Evolutionary conservation across 2,888 invertebrate genomes (phyloP), one percentile per base, ranked within the genome.

Genomic region (Micropterix aruncella): DNA sequence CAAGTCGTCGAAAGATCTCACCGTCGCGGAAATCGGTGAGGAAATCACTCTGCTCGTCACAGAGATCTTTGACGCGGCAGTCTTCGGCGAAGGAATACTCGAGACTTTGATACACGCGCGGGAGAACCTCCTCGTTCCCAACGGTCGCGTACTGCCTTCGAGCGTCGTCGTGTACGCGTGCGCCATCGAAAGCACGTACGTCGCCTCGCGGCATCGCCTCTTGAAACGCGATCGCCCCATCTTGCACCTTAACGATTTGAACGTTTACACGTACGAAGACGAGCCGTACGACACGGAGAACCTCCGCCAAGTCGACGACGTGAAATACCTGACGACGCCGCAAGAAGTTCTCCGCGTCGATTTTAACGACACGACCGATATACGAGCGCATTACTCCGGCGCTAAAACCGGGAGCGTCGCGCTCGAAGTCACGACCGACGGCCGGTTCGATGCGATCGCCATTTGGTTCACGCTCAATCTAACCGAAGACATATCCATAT

Each of bases 31-130:
- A 56, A 61, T 80, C 42, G 70, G 71, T 43, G 64, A 73, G 18
- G 75, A 63, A 54, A 71, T 74, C 16, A 73, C 78, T 44, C 58
- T 87, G 39, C 60, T 88, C 43, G 71, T 88, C 1, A 85, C 84
- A 2, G 88, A 90, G 63, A 77, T 80, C 49, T 82, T 89, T 65
- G 89, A 89, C 66, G 79, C 82, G 41, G 87, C 81, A 0, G 57
- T 88, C 18, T 80, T 89, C 60, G 88, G 89, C 1, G 89, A 89
- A 61, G 73, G 77, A 53, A 71, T 81, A 27, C 58, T 89, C 38
- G 68, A 75, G 51, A 77, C 79, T 15, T 57, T 86, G 38, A 60
- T 73, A 38, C 81, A 87, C 63, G 85, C 85, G 3, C 80, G 80
- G 74, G 62, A 75, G 45, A 59, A 75, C 51, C 65, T 87, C 38